Conservation (phyloP, 2,888 invertebrate genomes). For the Cactoblastis cactorum region DNA sequence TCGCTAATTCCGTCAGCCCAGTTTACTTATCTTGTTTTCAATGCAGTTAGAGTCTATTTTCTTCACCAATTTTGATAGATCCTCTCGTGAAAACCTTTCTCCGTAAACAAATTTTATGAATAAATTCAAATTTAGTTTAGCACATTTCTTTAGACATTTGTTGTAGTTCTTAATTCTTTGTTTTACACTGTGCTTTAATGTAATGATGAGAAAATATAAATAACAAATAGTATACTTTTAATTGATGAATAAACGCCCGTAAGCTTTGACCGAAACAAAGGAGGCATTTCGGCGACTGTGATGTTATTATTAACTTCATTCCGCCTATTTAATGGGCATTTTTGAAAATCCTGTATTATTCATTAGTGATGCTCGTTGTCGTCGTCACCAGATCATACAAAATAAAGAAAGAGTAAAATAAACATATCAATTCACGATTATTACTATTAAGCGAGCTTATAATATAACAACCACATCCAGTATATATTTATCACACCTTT, state of each 20-base stretch:
- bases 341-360: constrained; percentile 57
- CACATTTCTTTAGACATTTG: no score
- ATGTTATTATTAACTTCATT: constrained; percentile 42
- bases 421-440: neutral
- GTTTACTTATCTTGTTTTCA: neutral
- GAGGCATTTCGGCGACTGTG: constrained; percentile 19
- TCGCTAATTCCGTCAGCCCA: constrained; percentile 14
- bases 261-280: neutral
- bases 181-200: no score
- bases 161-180: no score
- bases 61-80: neutral
- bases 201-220: no score
- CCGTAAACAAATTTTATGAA: no score
- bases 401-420: neutral
- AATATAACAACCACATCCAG: no score
- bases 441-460: neutral
- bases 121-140: no score
- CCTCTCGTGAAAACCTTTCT: neutral
- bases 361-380: constrained; percentile 42
- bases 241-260: neutral
- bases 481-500: no score
- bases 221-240: no score
- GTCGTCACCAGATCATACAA: neutral
- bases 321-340: constrained; percentile 46
- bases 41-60: neutral